These are phyloP conservation scores for Stylophora pistillata DNA, from an alignment of 64 coral and sea anemone genomes.

Conservation along the genomic window DNA sequence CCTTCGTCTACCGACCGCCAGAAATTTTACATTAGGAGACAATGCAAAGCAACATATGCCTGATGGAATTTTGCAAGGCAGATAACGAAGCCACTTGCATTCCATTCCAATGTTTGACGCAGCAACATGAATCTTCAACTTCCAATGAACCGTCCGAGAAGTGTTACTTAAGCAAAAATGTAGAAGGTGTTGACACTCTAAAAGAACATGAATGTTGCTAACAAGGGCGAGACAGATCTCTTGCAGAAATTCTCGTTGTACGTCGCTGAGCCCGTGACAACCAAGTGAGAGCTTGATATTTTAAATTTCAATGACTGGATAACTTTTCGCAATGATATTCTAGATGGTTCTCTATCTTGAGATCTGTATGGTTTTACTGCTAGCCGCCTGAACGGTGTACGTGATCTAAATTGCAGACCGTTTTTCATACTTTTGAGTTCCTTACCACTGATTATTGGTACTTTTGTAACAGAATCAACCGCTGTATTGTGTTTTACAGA, in stretches of 20 bases:
- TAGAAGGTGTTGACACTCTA: background rate
- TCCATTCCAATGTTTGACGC: background rate
- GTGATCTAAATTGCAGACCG: too few relatives aligned
- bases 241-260: background rate
- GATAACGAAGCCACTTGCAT: background rate
- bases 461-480: too few relatives aligned
- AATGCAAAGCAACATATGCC: background rate
- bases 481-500: too few relatives aligned
- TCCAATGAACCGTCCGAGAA: background rate
- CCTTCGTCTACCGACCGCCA: background rate
- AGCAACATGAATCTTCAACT: background rate
- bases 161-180: background rate
- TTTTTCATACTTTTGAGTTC: too few relatives aligned
- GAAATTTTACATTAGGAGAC: background rate
- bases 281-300: background rate
- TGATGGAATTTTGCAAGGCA: background rate
- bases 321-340: too few relatives aligned
- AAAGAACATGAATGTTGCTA: background rate
- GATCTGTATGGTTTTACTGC: too few relatives aligned
- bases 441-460: too few relatives aligned
- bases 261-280: background rate
- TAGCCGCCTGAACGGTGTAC: too few relatives aligned
- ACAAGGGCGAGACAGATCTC: background rate
- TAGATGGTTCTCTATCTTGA: too few relatives aligned
- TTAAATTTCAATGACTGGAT: too few relatives aligned